Percentiles rank a stretch among this genome's conserved stretches.
These are phyloP conservation scores for Eulemur rubriventer DNA, from an alignment of 2,797 vertebrate species.

Conservation along the genomic window DNA sequence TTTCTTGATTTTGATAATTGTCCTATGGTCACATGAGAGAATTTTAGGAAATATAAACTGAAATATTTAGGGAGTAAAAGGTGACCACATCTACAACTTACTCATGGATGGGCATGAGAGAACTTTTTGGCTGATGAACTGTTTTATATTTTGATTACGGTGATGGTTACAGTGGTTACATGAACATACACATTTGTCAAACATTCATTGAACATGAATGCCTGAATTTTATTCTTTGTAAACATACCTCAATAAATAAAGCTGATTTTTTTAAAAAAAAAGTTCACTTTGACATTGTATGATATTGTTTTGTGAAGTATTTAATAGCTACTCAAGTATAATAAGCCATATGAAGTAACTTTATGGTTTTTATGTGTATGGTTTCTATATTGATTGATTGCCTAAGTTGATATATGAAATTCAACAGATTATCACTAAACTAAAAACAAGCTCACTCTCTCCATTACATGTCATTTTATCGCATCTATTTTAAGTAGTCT, in stretches of 20 bases:
- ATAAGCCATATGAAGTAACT: background rate
- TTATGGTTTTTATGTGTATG: background rate
- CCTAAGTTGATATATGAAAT: background rate
- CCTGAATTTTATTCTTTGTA: background rate
- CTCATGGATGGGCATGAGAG: background rate
- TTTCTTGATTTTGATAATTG: background rate
- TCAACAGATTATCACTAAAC: background rate
- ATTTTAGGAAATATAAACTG: constrained; percentile 22
- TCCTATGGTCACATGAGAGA: background rate
- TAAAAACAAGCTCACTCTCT: background rate
- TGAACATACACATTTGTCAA: background rate
- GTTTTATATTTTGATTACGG: background rate
- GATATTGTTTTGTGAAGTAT: background rate
- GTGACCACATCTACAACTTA: background rate
- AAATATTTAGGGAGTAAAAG: background rate
- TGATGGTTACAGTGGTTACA: background rate
- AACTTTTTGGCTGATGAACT: background rate
- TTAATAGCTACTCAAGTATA: background rate
- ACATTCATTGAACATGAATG: background rate
- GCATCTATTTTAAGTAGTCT: background rate
- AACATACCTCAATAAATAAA: background rate
- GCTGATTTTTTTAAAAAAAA: background rate
- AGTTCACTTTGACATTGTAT: background rate
- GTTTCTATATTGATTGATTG: background rate
- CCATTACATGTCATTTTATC: background rate